Evolutionary conservation across 2,113 vertebrate genomes (phyloP), one percentile per base, ranked within the genome.

Genomic region (Centrocercus urophasianus): DNA sequence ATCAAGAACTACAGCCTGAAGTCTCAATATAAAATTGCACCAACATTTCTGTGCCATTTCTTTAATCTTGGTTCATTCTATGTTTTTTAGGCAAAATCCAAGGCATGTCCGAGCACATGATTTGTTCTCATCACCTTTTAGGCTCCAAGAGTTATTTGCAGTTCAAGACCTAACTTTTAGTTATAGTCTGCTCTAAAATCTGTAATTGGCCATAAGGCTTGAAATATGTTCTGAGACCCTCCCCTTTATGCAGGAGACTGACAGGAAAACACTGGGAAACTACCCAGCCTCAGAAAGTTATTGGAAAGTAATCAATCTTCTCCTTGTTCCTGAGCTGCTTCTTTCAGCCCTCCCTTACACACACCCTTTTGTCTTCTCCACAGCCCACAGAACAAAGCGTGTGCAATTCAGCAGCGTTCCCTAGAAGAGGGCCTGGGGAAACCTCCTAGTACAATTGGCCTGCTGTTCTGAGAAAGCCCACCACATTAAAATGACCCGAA

Each of bases 301-400:
- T 54, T 84, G 52, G 74, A 92, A 79, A 17, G 50, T 77, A 95
- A 95, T 93, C 85, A 95, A 95, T 95, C 90, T 90, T 82, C 43
- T 66, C 79, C 88, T 86, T 94, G 50, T 45, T 87, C 38, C 83
- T 38, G 47, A 90, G 66, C 66, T 8, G 1, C 27, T 95, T 69
- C 82, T 95, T 85, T 94, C 48, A 94, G 70, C 32, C 69, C 40
- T 60, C 13, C 6, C 64, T 91, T 82, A 94, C 74, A 96, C 69
- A 69, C 36, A 72, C 74, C 24, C 83, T 96, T 97, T 96, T 95
- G 93, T 94, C 87, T 87, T 72, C 52, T 36, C 52, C 36, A 18
- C 25, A 3, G 40, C 64, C 78, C 0, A 0, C 40, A 75, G 56
- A 94, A 97, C 90, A 96, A 96, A 96, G 83, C 38, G 59, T 2